Base-by-base conservation (phyloP, 2,113 vertebrate species). In the Rhinopomastus cyanomelas region DNA sequence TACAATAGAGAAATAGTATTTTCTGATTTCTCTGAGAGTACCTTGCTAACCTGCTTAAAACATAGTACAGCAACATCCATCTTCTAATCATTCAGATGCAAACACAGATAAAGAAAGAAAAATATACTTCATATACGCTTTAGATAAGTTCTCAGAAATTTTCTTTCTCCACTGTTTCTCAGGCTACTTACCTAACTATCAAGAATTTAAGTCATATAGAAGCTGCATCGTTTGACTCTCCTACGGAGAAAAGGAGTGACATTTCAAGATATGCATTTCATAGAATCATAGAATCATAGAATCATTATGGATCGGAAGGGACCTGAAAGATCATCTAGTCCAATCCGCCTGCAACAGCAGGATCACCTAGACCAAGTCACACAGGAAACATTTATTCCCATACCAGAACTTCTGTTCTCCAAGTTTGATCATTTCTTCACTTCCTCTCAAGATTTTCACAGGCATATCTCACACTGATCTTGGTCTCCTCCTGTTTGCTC, bases 391-490 rank as follows among this genome's bases (percentile, higher is more conserved):
- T 81, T 61, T 69, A 62, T 57, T 23, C 26, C 22, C 21, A 49
- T 2, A 83, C 21, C 1, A 6, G 17, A 86, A 27, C 6, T 44
- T 1, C 18, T 21, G 85, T 77, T 73, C 34, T 6, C 29, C 22
- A 15, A 46, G 25, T 72, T 53, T 7, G 3, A 53, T 3, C 8
- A 49, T 36, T 71, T 81, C 27, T 19, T 59, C 32, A 37, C 16
- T 39, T 77, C 29, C 12, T 9, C 5, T 8, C 11, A 49, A 77
- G 23, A 34, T 25, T 83, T 73, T 57, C 30, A 30, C 2, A 14
- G 5, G 9, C 3, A 49, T 19, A 69, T 66, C 12, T 37, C 39
- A n/a, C 2, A 16, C 0, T 4, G 7, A 34, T 9, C 3, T 6
- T 12, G 4, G 46, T 30, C 73, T 72, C 5, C 2, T 16, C 26